Evolutionary conservation across 35 echinoderm and acorn worm genomes (phyloP).

Genomic region (Apostichopus californicus): DNA sequence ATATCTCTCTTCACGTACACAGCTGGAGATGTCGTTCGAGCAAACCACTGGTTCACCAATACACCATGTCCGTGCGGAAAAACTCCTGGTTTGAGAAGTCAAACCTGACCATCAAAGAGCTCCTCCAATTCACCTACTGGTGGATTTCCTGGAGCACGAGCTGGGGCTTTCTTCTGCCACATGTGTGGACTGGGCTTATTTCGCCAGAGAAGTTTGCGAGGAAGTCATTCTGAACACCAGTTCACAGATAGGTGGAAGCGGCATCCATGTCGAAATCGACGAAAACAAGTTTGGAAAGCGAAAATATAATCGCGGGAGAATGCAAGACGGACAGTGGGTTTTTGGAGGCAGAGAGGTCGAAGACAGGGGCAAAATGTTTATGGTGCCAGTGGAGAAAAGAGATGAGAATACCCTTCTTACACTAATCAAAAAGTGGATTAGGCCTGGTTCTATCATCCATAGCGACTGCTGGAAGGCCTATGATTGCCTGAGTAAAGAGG

Average conservation of each 20-base stretch:
- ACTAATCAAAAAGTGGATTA: too few species aligned
- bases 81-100: conserved; percentile 25
- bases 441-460: too few species aligned
- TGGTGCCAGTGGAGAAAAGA: conserved; percentile 48
- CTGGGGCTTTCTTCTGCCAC: too few species aligned
- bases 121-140: background rate
- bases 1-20: background rate
- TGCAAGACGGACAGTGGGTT: conserved; percentile 55
- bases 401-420: too few species aligned
- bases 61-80: background rate
- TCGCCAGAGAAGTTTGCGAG: background rate
- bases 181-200: conserved; percentile 18
- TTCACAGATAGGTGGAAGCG: conserved; percentile 55
- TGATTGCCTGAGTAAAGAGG: too few species aligned
- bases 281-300: conserved; percentile 56
- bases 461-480: too few species aligned
- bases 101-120: background rate
- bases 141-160: background rate
- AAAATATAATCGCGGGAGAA: conserved; percentile 44
- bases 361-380: conserved; percentile 38
- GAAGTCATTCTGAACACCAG: background rate
- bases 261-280: conserved; percentile 60
- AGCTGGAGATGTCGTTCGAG: background rate
- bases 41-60: background rate
- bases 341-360: conserved; percentile 55